phyloP scores from a whole-genome alignment of 1,140 invertebrate species.

The Diuraphis noxia region DNA sequence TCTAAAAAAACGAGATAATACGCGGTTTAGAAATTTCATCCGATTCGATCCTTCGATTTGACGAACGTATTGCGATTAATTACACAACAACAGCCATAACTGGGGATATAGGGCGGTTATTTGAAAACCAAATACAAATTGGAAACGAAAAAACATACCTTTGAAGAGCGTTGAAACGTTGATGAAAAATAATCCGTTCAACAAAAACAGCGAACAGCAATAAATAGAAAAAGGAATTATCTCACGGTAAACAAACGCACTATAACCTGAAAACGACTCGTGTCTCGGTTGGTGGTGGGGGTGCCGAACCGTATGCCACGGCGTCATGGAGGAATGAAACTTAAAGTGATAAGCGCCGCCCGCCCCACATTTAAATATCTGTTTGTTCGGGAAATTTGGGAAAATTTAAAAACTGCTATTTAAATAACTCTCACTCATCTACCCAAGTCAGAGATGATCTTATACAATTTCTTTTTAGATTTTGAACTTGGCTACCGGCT shows the following conservation, averaged over 20 bases:
- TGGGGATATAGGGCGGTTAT: neutral
- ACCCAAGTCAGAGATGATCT: neutral
- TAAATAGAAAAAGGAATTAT: neutral
- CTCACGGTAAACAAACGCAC: neutral
- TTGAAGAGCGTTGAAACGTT: neutral
- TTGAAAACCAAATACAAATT: neutral
- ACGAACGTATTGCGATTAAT: neutral
- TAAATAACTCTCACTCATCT: neutral
- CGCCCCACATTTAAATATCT: neutral
- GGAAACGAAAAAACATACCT: neutral
- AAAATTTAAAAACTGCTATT: neutral
- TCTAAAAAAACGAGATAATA: slow-evolving; percentile 10
- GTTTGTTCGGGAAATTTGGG: rapidly evolving
- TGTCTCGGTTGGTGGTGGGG: neutral
- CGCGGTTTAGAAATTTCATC: slow-evolving; percentile 17
- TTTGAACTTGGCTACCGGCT: too few relatives aligned
- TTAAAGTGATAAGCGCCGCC: neutral
- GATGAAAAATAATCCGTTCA: neutral
- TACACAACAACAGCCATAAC: too few relatives aligned
- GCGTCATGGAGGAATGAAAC: neutral
- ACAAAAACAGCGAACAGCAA: neutral
- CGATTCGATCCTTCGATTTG: neutral
- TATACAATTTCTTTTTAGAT: neutral
- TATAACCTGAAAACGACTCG: slow-evolving; percentile 21
- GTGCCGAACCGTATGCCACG: neutral